Percentiles rank a stretch among this genome's conserved stretches.
Conservation (phyloP, 2,888 invertebrate genomes). For the Melinaea menophilus region DNA sequence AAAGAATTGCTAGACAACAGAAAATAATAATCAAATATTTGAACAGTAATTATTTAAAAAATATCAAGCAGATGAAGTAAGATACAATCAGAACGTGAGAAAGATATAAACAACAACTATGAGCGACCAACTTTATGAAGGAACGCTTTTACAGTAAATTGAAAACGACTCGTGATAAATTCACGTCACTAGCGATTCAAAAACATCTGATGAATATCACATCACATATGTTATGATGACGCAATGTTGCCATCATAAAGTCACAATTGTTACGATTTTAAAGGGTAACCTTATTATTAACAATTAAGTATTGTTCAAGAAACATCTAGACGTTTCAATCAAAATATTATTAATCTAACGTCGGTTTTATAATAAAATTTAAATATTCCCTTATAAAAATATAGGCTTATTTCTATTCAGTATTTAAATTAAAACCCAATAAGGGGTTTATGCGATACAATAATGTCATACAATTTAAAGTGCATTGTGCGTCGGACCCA, state of each 20-base stretch:
- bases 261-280: too few relatives aligned
- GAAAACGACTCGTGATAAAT: neutral
- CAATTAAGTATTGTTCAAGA: neutral
- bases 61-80: neutral
- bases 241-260: neutral
- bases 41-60: too few relatives aligned
- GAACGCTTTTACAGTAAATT: slow-evolving; percentile 1
- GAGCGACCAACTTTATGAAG: neutral
- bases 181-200: neutral
- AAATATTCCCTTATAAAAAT: too few relatives aligned
- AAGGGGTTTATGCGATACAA: neutral
- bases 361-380: too few relatives aligned
- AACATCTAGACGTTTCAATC: too few relatives aligned
- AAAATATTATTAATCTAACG: too few relatives aligned
- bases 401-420: too few relatives aligned
- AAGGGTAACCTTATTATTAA: too few relatives aligned
- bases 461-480: too few relatives aligned
- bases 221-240: slow-evolving; percentile 4
- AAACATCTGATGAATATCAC: neutral
- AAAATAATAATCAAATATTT: too few relatives aligned
- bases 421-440: neutral
- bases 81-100: neutral
- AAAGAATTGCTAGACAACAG: too few relatives aligned
- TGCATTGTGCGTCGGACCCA: too few relatives aligned
- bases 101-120: neutral